Base-by-base conservation (phyloP, 2,113 vertebrate genomes). In the Picathartes gymnocephalus region DNA sequence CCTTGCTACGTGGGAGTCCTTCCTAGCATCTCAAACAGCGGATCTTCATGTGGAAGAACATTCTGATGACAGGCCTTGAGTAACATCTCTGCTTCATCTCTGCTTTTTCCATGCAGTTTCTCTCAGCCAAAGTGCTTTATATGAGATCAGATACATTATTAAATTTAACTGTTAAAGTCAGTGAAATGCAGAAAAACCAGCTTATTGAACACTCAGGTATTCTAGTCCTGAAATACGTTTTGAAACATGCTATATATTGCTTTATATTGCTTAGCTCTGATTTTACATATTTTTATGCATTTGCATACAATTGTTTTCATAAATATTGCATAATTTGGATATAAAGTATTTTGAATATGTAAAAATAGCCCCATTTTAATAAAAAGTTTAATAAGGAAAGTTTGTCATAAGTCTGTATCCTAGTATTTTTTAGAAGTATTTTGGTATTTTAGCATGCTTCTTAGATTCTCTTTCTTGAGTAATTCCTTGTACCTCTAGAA, bases 1-100 rank as follows among this genome's bases (percentile, higher is more conserved):
- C 97, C 98, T 99, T 98, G 99, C 99, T 28, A 98, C 98, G 23
- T 99, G 99, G 99, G 99, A 99, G 92, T 98, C 99, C 21, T 99
- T 99, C 97, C 97, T 99, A 42, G 90, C 98, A 87, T 98, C 98
- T 96, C 99, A 99, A 96, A 98, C 82, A 88, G 90, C 86, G 31
- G 98, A 98, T 33, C 93, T 98, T 80, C 87, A 69, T 2, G 81
- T 97, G 88, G 98, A 98, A 92, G 96, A 94, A 84, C 93, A 94
- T 69, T 90, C 88, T 69, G 98, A 98, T 86, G 97, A 98, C 9
- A 95, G 88, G 31, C 96, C 97, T 72, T 99, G 97, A 98, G 42
- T 66, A 81, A 18, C 45, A 84, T 77, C 15, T 81, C 72, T 90
- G 77, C 62, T 88, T 13, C 4, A 78, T 47, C 57, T 74, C 83